Evolutionary conservation across 1,140 invertebrate species (phyloP).

Genomic region (Philaenus spumarius): DNA sequence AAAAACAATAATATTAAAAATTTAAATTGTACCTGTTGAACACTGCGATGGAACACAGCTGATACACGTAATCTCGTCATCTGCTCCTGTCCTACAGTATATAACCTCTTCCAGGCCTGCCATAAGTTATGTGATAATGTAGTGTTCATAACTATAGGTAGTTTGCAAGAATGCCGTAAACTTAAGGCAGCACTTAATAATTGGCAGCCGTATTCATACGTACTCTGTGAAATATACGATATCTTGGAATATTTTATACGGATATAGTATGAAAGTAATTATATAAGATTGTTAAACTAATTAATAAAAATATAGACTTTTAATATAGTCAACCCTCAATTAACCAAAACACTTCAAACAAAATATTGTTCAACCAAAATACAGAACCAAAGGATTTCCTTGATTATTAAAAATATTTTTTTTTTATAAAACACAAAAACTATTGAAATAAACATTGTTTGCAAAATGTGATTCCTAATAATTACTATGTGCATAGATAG

Average conservation of each 20-base stretch:
- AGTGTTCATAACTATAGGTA: constrained; percentile 51
- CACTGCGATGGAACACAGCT: constrained; percentile 66
- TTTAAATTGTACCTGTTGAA: constrained; percentile 64
- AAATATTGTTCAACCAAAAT: no score
- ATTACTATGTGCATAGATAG: no score
- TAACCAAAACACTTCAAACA: no score
- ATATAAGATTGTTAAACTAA: neutral
- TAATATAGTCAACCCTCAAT: no score
- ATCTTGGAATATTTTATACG: no score
- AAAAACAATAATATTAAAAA: no score
- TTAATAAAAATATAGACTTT: constrained; percentile 23
- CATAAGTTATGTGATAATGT: constrained; percentile 48
- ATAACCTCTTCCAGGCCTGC: constrained; percentile 60
- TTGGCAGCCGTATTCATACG: constrained; percentile 72
- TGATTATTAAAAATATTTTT: no score
- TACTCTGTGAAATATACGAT: constrained; percentile 48
- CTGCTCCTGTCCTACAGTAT: constrained; percentile 66
- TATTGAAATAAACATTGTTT: no score
- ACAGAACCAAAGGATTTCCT: no score
- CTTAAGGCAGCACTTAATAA: constrained; percentile 64
- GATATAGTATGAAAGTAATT: no score
- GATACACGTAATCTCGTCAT: constrained; percentile 67
- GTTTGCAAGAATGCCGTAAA: constrained; percentile 62
- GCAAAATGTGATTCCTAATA: no score
- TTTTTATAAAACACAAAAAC: no score